Percentiles rank a stretch among this genome's conserved stretches.
Conservation (phyloP, 2,113 vertebrate species). For the Onychostruthus taczanowskii region DNA sequence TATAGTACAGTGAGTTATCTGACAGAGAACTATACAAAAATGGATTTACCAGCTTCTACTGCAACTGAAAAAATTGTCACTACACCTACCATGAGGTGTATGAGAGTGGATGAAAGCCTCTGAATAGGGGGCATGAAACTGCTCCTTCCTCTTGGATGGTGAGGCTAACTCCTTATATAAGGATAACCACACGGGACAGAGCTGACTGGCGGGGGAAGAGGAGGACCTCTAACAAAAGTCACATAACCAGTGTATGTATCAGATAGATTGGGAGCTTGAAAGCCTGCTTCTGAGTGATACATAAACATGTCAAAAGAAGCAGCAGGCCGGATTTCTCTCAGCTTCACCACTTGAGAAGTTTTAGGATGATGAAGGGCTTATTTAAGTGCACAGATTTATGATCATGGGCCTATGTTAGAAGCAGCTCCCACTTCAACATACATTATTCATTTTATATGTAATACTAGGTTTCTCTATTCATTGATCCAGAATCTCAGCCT, state of each 20-base stretch:
- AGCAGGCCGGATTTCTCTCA: not conserved
- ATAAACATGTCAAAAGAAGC: not conserved
- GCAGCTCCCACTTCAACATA: not conserved
- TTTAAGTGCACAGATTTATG: not conserved
- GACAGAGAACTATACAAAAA: not conserved
- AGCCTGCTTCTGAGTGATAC: not conserved
- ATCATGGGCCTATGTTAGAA: not conserved
- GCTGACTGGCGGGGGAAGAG: not conserved
- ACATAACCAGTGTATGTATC: not conserved
- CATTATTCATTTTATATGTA: not conserved
- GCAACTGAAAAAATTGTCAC: not conserved
- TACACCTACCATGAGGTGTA: not conserved
- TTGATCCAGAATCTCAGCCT: not conserved
- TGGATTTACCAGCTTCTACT: not conserved
- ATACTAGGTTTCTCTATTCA: not conserved
- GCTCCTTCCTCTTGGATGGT: not conserved
- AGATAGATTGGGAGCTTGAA: not conserved
- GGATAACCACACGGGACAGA: not conserved
- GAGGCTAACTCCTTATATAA: not conserved
- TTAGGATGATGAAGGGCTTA: not conserved
- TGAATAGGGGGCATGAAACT: not conserved
- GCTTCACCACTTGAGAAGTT: not conserved
- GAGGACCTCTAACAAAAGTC: not conserved
- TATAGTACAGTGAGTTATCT: not conserved
- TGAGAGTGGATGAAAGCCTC: not conserved